phyloP scores from a whole-genome alignment of 2,113 vertebrate species.

The western clawed frog (Xenopus tropicalis) region DNA sequence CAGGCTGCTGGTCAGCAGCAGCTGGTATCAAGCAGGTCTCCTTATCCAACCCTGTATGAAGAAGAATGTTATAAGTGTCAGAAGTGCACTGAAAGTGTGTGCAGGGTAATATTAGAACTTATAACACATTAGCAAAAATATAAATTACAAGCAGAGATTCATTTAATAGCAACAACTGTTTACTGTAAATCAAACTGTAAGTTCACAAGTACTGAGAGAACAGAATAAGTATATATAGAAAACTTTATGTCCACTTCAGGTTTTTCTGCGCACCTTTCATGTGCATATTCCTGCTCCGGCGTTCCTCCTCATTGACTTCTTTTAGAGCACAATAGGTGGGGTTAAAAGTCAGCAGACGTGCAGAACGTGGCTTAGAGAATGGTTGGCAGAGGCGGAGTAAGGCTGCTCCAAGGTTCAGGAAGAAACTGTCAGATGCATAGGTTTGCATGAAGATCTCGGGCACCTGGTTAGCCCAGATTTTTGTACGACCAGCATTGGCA shows the following conservation, averaged over 20 bases:
- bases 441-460: conserved; percentile 96
- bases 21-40: conserved; percentile 91
- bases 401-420: conserved; percentile 89
- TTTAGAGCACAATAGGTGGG: conserved; percentile 90
- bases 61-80: neutral
- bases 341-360: conserved; percentile 89
- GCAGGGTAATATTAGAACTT: neutral
- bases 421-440: conserved; percentile 93
- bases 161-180: no score
- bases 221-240: no score
- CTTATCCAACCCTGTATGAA: conserved; percentile 84
- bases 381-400: conserved; percentile 96
- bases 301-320: conserved; percentile 90
- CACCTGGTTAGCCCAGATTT: conserved; percentile 99
- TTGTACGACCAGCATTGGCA: conserved; percentile 85
- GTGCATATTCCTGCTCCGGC: conserved; percentile 84
- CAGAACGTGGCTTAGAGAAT: conserved; percentile 86
- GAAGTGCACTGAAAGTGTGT: neutral
- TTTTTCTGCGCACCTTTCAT: conserved; percentile 71
- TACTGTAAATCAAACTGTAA: no score
- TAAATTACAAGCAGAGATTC: no score
- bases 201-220: no score
- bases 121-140: no score
- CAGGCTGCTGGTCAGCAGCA: conserved; percentile 71
- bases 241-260: no score